Conservation (phyloP, 2,113 vertebrate genomes). For the Octodon degus region DNA sequence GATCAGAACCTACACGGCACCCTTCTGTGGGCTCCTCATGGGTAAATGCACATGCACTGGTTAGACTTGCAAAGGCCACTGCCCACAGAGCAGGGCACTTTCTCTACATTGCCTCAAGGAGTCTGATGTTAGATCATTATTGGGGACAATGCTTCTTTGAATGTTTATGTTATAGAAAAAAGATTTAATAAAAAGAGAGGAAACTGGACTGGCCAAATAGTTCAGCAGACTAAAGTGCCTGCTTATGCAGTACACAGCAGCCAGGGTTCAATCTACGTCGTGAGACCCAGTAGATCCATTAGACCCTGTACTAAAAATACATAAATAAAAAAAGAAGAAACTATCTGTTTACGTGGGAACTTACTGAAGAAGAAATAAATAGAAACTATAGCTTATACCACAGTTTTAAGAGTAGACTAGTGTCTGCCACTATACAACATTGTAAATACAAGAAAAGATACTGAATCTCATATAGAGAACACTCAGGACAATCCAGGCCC, state of each 20-base stretch:
- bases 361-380: not conserved
- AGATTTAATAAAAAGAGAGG: not conserved
- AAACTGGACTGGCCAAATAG: not conserved
- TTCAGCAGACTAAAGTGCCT: too few species aligned
- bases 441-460: not conserved
- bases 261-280: too few species aligned
- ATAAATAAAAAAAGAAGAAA: not conserved
- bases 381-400: not conserved
- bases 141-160: not conserved
- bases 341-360: not conserved
- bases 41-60: not conserved
- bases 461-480: not conserved
- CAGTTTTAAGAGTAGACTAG: not conserved
- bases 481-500: not conserved
- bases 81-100: rapidly evolving
- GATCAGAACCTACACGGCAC: rapidly evolving
- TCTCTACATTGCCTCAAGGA: not conserved
- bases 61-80: not conserved
- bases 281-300: too few species aligned
- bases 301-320: too few species aligned
- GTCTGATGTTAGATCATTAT: not conserved
- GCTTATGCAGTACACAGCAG: too few species aligned
- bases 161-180: not conserved
- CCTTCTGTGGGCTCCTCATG: too few species aligned
- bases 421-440: not conserved